Conservation (phyloP, 2,888 invertebrate species). For the Sarcophaga caerulescens region DNA sequence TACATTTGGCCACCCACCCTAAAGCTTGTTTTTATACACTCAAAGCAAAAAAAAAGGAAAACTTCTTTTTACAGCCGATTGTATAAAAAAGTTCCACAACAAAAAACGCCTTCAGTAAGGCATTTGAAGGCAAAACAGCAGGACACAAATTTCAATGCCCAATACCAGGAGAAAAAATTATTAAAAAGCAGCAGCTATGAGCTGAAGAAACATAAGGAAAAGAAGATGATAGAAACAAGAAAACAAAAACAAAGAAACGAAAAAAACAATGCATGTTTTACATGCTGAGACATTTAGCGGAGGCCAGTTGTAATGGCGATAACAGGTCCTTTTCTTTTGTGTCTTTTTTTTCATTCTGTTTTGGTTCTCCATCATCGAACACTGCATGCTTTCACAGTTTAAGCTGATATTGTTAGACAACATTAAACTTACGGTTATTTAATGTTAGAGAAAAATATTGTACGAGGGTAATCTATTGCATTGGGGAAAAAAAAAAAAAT, state of each 20-base stretch:
- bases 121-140: slow-evolving; percentile 51
- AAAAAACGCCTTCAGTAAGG: slow-evolving; percentile 30
- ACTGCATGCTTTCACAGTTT: slow-evolving; percentile 51
- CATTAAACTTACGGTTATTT: slow-evolving; percentile 44
- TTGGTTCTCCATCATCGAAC: not conserved
- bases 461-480: slow-evolving; percentile 1
- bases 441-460: not conserved
- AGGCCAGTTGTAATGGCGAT: slow-evolving; percentile 68
- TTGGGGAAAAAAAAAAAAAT: too few relatives aligned
- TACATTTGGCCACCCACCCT: slow-evolving; percentile 12
- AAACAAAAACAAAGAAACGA: too few relatives aligned
- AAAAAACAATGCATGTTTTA: slow-evolving; percentile 67
- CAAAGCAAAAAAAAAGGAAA: slow-evolving; percentile 1
- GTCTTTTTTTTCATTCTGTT: slow-evolving; percentile 37
- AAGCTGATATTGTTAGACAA: slow-evolving; percentile 52
- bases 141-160: slow-evolving; percentile 9
- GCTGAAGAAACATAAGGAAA: slow-evolving; percentile 18
- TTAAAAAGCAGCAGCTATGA: not conserved
- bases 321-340: slow-evolving; percentile 68
- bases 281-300: slow-evolving; percentile 64
- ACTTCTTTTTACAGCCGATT: not conserved
- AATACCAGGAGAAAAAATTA: not conserved
- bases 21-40: not conserved
- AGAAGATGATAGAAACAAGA: slow-evolving; percentile 3
- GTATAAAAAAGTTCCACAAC: slow-evolving; percentile 26